A percentile compares a stretch with the other conserved stretches of the same genome.
phyloP scores from a whole-genome alignment of 1,140 invertebrate genomes.

The Calliopsis andreniformis region DNA sequence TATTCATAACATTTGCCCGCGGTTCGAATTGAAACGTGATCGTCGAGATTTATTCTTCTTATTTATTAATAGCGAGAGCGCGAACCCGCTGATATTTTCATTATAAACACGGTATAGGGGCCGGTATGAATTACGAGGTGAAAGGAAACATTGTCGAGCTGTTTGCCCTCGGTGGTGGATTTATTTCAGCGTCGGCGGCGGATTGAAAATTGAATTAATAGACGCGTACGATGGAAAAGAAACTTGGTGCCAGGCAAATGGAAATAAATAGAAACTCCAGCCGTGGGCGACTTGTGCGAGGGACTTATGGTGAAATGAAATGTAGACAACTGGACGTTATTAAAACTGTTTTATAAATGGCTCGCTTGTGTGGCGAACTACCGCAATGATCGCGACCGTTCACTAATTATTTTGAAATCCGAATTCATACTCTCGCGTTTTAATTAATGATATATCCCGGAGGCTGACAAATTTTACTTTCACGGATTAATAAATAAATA shows the following conservation, averaged over 20 bases:
- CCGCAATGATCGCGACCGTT: too few species aligned
- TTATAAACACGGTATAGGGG: conserved; percentile 4
- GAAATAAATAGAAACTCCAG: background rate
- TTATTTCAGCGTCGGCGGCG: conserved; percentile 10
- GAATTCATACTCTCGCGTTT: too few species aligned
- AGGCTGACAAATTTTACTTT: too few species aligned
- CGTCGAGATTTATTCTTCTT: conserved; percentile 17
- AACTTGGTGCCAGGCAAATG: background rate
- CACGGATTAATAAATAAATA: too few species aligned
- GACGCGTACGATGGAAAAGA: background rate
- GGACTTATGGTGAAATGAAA: background rate
- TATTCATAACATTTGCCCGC: too few species aligned
- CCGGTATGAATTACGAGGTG: conserved; percentile 23
- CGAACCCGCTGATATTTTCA: conserved; percentile 6
- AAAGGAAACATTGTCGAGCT: conserved; percentile 6
- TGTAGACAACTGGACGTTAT: background rate
- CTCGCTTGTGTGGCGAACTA: too few species aligned
- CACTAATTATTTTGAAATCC: too few species aligned
- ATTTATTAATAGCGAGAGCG: conserved; percentile 13
- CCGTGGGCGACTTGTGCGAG: too few species aligned
- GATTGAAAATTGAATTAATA: conserved; percentile 38
- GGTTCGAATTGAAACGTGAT: background rate
- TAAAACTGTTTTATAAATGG: background rate
- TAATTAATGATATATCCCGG: too few species aligned
- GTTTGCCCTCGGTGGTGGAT: conserved; percentile 11